These are phyloP conservation scores for Tryphoninae sp. DNA, from an alignment of 2,888 invertebrate species.

Conservation along the genomic window DNA sequence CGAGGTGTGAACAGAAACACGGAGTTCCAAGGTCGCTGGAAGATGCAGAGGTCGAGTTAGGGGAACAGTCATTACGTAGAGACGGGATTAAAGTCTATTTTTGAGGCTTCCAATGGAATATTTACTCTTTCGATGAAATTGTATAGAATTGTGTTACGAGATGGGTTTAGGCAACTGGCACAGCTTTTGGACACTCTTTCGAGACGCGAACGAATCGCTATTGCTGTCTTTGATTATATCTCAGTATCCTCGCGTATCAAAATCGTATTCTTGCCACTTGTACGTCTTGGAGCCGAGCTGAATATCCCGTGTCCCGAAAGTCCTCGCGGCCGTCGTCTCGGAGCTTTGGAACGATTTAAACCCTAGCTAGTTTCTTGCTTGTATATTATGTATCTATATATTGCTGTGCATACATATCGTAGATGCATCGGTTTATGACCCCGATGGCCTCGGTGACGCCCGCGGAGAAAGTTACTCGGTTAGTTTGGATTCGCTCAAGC, in stretches of 20 bases:
- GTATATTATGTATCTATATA: conserved; percentile 49
- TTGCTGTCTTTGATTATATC: neutral
- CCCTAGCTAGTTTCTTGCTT: conserved; percentile 14
- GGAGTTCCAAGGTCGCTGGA: neutral
- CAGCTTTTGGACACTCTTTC: neutral
- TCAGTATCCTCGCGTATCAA: neutral
- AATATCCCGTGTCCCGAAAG: neutral
- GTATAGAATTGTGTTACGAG: conserved; percentile 54
- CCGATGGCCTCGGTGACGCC: conserved; percentile 64
- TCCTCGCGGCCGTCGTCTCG: neutral
- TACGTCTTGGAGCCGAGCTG: neutral
- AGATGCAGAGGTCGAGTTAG: conserved; percentile 1
- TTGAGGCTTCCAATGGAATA: conserved; percentile 65
- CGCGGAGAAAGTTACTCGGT: conserved; percentile 75
- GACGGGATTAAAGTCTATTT: neutral
- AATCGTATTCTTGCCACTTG: conserved; percentile 3
- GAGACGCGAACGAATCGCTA: neutral
- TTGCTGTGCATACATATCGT: conserved; percentile 59
- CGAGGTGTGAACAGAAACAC: neutral
- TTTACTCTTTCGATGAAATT: conserved; percentile 75
- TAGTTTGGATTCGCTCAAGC: conserved; percentile 78
- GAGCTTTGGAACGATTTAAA: conserved; percentile 2
- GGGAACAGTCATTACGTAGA: neutral
- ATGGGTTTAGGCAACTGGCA: neutral
- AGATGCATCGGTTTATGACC: conserved; percentile 64